phyloP scores from a whole-genome alignment of 1,140 invertebrate genomes.

The Ceratina japonica region DNA sequence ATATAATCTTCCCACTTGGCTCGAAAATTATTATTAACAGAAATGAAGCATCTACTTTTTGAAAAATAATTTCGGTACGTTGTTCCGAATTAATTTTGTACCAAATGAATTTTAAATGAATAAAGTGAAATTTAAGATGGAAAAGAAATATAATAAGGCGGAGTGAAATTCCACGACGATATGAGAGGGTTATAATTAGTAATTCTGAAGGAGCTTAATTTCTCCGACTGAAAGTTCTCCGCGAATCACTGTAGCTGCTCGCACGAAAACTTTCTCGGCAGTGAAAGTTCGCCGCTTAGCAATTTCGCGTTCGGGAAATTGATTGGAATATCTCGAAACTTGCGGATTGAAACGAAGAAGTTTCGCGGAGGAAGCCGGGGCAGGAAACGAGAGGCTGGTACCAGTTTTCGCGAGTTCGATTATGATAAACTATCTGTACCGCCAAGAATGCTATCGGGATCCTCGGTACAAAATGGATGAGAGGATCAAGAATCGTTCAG shows the following conservation, averaged over 20 bases:
- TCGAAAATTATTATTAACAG: background rate
- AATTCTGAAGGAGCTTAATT: conserved; percentile 23
- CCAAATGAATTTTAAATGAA: background rate
- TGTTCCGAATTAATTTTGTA: too few relatives aligned
- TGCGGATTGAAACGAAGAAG: conserved; percentile 23
- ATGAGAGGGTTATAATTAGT: conserved; percentile 3
- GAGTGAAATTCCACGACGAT: background rate
- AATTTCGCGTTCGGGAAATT: conserved; percentile 42
- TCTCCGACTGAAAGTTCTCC: conserved; percentile 2
- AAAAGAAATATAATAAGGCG: background rate
- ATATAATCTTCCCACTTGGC: too few relatives aligned
- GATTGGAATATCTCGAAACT: conserved; percentile 40
- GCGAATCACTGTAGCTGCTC: background rate
- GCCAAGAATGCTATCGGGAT: background rate
- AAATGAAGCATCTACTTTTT: too few relatives aligned
- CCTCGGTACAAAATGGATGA: background rate
- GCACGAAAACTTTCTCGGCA: conserved; percentile 20
- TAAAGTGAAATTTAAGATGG: too few relatives aligned
- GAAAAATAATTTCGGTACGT: background rate
- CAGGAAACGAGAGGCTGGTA: background rate
- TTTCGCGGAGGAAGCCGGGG: background rate
- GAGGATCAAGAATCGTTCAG: too few relatives aligned
- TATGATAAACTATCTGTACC: conserved; percentile 2
- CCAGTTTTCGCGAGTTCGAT: background rate
- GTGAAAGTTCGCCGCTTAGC: conserved; percentile 38